phyloP scores from a whole-genome alignment of 2,888 invertebrate genomes.

The Sesia apiformis region DNA sequence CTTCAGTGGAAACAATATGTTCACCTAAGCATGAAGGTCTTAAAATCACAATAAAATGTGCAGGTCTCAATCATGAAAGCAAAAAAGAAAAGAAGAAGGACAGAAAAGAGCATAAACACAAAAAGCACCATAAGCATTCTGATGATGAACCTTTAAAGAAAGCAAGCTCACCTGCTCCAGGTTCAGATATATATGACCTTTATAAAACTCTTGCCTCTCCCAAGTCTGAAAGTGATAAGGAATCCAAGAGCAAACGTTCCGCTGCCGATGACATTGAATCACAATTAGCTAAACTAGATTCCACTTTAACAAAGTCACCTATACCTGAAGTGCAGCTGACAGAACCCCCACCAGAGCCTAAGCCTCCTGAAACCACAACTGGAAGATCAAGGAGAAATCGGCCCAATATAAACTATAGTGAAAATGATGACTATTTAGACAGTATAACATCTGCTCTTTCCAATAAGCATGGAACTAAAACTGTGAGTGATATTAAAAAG shows the following conservation, averaged over 20 bases:
- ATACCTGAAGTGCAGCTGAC: slow-evolving; percentile 43
- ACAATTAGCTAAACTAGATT: slow-evolving; percentile 50
- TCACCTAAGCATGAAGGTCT: slow-evolving; percentile 69
- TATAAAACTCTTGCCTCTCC: slow-evolving; percentile 72
- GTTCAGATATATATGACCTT: slow-evolving; percentile 64
- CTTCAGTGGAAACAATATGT: slow-evolving; percentile 58
- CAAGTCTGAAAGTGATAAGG: slow-evolving; percentile 35
- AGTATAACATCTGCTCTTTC: slow-evolving; percentile 53
- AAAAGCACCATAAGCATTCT: slow-evolving; percentile 57
- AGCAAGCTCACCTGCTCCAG: slow-evolving; percentile 65
- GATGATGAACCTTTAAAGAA: slow-evolving; percentile 48
- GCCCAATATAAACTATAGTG: slow-evolving; percentile 70
- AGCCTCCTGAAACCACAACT: slow-evolving; percentile 45
- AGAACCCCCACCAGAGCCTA: slow-evolving; percentile 55
- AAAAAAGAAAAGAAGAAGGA: slow-evolving; percentile 65
- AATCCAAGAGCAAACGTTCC: slow-evolving; percentile 27
- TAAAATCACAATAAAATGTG: slow-evolving; percentile 69
- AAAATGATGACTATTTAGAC: slow-evolving; percentile 72
- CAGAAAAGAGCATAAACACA: slow-evolving; percentile 71
- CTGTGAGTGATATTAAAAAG: slow-evolving; percentile 56
- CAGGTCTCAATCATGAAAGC: slow-evolving; percentile 45
- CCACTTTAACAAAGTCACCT: slow-evolving; percentile 38
- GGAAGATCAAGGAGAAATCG: slow-evolving; percentile 65
- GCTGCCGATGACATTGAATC: slow-evolving; percentile 50
- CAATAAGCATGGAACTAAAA: slow-evolving; percentile 44